Base-by-base conservation (phyloP, 2,888 invertebrate species). In the Caenorhabditis japonica region DNA sequence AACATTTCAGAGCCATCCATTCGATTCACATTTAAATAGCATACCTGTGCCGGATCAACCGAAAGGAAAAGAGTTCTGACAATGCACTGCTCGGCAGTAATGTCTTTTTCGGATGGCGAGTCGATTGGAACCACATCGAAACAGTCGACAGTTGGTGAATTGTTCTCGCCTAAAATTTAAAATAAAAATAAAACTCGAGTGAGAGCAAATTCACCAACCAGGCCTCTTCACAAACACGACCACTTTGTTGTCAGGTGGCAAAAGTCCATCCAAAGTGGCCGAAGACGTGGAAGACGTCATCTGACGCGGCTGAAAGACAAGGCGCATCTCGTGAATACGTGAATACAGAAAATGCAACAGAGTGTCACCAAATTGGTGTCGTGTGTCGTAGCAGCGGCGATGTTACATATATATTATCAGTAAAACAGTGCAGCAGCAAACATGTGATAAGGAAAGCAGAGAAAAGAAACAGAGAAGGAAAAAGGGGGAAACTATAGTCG, bases 11-110 rank as follows among this genome's bases (percentile, higher is more conserved):
- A n/a, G n/a, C n/a, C n/a, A n/a, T n/a, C n/a, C n/a, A n/a, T n/a
- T n/a, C n/a, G n/a, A n/a, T n/a, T n/a, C n/a, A n/a, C n/a, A n/a
- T n/a, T n/a, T n/a, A n/a, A n/a, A n/a, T n/a, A n/a, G n/a, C 30
- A 15, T 53, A 75, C 75, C 56, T 77, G 77, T n/a, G 73, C 74
- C 1, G 78, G 78, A 38, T 78, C 78, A 13, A 68, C 74, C 7
- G 72, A 72, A 10, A 78, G 52, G 56, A 61, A 78, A 3, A 78
- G 61, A 0, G 74, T 78, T 25, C 76, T 43, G n/a, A 78, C 76
- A 27, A 78, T 66, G 60, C 76, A 78, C 46, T 78, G 76, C 12
- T 70, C 76, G 19, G 61, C 17, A 4, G 51, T 62, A 15, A 76
- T 59, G n/a, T 77, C 77, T 13, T 36, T 56, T 27, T 56, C 49